Conservation (phyloP, 1,140 invertebrate species). For the Drosophila nikananu region DNA sequence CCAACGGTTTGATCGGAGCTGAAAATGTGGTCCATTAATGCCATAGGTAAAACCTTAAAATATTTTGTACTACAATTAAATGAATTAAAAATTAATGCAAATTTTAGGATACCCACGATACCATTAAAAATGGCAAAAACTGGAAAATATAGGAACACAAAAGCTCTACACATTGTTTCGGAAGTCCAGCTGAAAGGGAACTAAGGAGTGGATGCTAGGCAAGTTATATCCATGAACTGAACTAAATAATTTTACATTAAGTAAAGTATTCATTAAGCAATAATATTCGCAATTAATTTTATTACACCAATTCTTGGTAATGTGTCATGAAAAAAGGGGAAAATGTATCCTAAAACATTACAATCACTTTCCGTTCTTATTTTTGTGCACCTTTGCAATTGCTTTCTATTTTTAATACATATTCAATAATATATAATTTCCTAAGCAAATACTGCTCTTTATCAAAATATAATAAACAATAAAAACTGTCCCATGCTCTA, state of each 20-base stretch:
- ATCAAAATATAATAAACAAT: too few relatives aligned
- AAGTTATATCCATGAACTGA: too few relatives aligned
- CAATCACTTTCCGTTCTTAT: too few relatives aligned
- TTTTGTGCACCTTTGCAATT: too few relatives aligned
- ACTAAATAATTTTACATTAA: neutral
- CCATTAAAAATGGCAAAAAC: neutral
- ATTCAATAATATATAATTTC: too few relatives aligned
- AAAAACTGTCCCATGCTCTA: too few relatives aligned
- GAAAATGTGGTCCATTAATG: neutral
- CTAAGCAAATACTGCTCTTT: too few relatives aligned
- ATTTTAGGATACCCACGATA: neutral
- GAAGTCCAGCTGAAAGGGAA: neutral
- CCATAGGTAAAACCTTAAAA: neutral
- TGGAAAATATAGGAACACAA: slow-evolving; percentile 1
- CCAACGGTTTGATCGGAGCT: neutral
- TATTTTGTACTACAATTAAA: neutral
- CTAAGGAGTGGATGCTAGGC: too few relatives aligned
- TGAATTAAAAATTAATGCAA: too few relatives aligned
- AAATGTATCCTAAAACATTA: neutral
- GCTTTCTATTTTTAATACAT: neutral
- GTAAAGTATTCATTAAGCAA: neutral
- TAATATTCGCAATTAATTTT: neutral
- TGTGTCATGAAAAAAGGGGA: neutral
- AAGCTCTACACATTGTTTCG: neutral
- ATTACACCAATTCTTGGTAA: neutral